Base-by-base conservation (phyloP, 2,888 invertebrate species). In the Drosophila ochracea region DNA sequence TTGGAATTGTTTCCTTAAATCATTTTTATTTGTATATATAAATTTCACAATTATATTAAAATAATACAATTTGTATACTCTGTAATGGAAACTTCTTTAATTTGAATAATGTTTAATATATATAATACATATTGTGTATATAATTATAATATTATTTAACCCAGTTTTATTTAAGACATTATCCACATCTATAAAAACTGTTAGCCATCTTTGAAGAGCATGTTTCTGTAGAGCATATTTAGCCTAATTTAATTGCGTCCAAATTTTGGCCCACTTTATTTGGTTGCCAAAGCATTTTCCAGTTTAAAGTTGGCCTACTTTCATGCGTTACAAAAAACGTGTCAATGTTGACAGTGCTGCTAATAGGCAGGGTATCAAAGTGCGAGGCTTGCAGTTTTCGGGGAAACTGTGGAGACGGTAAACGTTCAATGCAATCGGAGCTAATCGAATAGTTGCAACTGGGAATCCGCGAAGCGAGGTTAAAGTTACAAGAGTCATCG, bases 381-480 rank as follows among this genome's bases (percentile, higher is more conserved):
- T 79, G 78, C 81, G 49, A 58, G 61, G 28, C 59, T 72, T 55
- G 73, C 72, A 82, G 54, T 82, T 81, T 68, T 65, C 67, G 9
- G 11, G 35, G 25, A 47, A 30, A 58, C 57, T 66, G 62, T 54
- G 31, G 28, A 30, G n/a, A 31, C 53, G 61, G 76, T 69, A 53
- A 49, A 43, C 54, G 62, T 64, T 63, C 54, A 68, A 60, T 84
- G 72, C 71, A 82, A 78, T 78, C 43, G 69, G 68, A 82, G 72
- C 78, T 60, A 47, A 35, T 57, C 64, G 72, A 76, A 68, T 84
- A 87, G 87, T 87, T 74, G 65, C 62, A 65, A 64, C 78, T 84
- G 72, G 61, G 58, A 67, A 68, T 82, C 86, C 74, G 72, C 67
- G 47, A 43, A 69, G 89, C 55, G 80, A 76, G 83, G 89, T 85